Percentiles rank a stretch among this genome's conserved stretches.
phyloP scores from a whole-genome alignment of 2,888 invertebrate species.

The Leucophora obtusa region DNA sequence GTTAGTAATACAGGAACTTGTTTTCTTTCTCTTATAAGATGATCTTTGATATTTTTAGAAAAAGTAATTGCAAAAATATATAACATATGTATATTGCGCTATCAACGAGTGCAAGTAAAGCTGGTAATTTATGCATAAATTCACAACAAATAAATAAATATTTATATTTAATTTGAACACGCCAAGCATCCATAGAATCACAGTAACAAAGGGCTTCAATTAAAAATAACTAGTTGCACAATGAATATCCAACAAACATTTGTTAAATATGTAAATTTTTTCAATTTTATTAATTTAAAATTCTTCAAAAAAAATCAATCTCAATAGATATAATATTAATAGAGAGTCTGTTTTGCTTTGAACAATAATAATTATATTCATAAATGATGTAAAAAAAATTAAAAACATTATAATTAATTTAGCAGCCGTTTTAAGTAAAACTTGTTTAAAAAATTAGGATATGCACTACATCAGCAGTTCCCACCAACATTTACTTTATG shows the following conservation, averaged over 20 bases:
- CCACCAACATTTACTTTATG: too few relatives aligned
- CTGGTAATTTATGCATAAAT: slow-evolving; percentile 22
- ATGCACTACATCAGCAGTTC: neutral
- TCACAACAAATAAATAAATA: slow-evolving; percentile 17
- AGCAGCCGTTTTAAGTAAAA: neutral
- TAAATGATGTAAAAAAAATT: neutral
- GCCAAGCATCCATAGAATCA: neutral
- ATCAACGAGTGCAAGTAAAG: neutral
- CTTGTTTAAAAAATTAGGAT: neutral
- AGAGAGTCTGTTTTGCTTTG: slow-evolving; percentile 11
- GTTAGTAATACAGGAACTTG: neutral
- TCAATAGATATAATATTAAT: slow-evolving; percentile 34
- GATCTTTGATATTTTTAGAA: neutral
- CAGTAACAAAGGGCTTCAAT: slow-evolving; percentile 5
- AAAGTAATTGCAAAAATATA: neutral
- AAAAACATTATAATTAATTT: neutral
- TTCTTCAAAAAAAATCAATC: slow-evolving; percentile 20
- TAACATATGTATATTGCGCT: too few relatives aligned
- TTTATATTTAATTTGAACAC: neutral
- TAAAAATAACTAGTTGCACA: neutral
- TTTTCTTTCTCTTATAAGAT: neutral
- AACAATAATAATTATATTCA: neutral
- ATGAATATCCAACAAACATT: neutral
- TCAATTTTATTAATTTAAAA: slow-evolving; percentile 31
- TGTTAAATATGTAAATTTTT: neutral